Evolutionary conservation across 2,113 vertebrate species (phyloP).

Genomic region (Daubentonia madagascariensis): DNA sequence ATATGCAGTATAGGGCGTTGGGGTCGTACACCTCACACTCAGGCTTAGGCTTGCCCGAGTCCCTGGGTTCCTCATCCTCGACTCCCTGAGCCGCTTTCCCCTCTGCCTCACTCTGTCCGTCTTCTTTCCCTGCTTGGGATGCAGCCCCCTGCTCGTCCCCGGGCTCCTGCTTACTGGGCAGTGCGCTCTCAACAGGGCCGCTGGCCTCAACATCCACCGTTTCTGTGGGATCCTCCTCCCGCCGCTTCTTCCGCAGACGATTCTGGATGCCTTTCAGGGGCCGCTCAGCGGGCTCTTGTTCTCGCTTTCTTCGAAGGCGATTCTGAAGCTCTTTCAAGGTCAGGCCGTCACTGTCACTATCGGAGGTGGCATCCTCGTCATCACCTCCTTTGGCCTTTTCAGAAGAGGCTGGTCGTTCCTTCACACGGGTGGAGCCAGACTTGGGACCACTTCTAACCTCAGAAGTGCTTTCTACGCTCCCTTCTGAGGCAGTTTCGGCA

Average conservation of each 20-base stretch:
- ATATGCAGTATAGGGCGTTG: conserved; percentile 90
- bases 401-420: conserved; percentile 50
- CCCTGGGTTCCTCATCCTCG: conserved; percentile 60
- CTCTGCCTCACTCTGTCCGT: conserved; percentile 70
- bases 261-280: conserved; percentile 85
- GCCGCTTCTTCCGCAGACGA: conserved; percentile 75
- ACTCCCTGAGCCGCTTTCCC: conserved; percentile 55
- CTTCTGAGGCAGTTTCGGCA: conserved; percentile 90
- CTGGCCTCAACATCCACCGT: not conserved
- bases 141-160: conserved; percentile 76
- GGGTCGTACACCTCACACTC: conserved; percentile 88
- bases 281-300: conserved; percentile 80
- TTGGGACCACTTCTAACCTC: conserved; percentile 82
- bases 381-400: conserved; percentile 63
- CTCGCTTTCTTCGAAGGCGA: conserved; percentile 80
- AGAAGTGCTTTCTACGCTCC: conserved; percentile 91
- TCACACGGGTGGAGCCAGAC: conserved; percentile 44
- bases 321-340: conserved; percentile 91
- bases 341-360: conserved; percentile 90
- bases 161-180: conserved; percentile 66
- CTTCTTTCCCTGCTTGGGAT: conserved; percentile 75
- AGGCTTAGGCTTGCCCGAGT: conserved; percentile 70
- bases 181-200: conserved; percentile 48
- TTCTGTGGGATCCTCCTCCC: conserved; percentile 62
- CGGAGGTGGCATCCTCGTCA: conserved; percentile 80